Evolutionary conservation across 2,113 vertebrate species (phyloP).

Genomic region (Puffinus mauretanicus): DNA sequence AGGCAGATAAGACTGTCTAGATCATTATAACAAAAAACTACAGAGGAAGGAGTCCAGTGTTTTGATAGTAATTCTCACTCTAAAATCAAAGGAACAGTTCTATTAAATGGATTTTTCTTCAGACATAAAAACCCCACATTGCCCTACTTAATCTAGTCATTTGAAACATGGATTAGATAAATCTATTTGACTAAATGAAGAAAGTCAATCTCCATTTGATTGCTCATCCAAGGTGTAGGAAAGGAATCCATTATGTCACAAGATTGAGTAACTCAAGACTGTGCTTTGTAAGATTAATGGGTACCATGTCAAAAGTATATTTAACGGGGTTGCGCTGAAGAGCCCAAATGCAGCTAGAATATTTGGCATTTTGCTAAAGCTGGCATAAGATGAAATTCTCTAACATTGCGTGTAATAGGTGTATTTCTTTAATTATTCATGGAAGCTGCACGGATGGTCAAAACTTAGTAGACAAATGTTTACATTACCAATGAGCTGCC

Average conservation of each 20-base stretch:
- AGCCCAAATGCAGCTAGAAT: background rate
- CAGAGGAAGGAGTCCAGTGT: background rate
- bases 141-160: slow-evolving; percentile 58
- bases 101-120: slow-evolving; percentile 44
- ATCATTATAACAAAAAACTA: slow-evolving; percentile 50
- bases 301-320: slow-evolving; percentile 6
- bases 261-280: slow-evolving; percentile 31
- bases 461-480: background rate
- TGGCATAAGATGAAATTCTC: background rate
- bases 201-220: slow-evolving; percentile 43
- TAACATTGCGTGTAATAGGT: background rate
- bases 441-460: background rate
- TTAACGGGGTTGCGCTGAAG: slow-evolving; percentile 2
- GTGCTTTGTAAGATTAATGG: slow-evolving; percentile 56
- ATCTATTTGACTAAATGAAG: slow-evolving; percentile 65
- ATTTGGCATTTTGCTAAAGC: background rate
- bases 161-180: slow-evolving; percentile 60
- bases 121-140: slow-evolving; percentile 34
- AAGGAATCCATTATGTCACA: slow-evolving; percentile 61
- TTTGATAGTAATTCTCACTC: slow-evolving; percentile 42
- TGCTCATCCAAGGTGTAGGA: slow-evolving; percentile 54
- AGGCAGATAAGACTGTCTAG: slow-evolving; percentile 49
- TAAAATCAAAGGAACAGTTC: slow-evolving; percentile 57
- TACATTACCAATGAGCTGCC: background rate
- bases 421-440: background rate